Evolutionary conservation across 2,797 vertebrate genomes (phyloP).

Genomic region (Diceros bicornis): DNA sequence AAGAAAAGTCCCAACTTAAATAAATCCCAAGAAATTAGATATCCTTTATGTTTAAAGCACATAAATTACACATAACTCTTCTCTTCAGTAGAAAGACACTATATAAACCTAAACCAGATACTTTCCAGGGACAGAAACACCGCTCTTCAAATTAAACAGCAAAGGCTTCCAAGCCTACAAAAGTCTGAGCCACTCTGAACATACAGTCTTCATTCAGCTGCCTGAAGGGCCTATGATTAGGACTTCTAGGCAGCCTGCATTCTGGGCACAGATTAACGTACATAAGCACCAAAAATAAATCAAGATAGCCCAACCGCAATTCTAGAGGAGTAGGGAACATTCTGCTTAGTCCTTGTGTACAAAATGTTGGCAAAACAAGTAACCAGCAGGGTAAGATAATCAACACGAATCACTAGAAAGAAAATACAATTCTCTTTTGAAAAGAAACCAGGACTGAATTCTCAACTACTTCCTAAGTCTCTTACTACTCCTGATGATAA

Average conservation of each 20-base stretch:
- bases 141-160: neutral
- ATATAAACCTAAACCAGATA: neutral
- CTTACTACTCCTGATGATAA: neutral
- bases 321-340: neutral
- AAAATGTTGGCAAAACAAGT: neutral
- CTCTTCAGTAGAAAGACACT: neutral
- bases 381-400: neutral
- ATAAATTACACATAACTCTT: neutral
- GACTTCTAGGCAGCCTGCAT: neutral
- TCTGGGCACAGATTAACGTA: neutral
- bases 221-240: neutral
- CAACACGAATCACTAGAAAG: neutral
- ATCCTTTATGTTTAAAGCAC: neutral
- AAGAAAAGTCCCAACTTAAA: slow-evolving; percentile 35
- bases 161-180: neutral
- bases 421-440: neutral
- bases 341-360: neutral
- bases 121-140: neutral
- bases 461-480: neutral
- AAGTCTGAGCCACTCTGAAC: neutral
- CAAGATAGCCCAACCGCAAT: neutral
- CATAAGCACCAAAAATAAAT: neutral
- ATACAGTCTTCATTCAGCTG: neutral
- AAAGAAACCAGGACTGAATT: neutral
- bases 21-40: neutral